Percentiles rank a stretch among this genome's conserved stretches.
These are phyloP conservation scores for Meles meles DNA, from an alignment of 2,113 vertebrate species.

Conservation along the genomic window DNA sequence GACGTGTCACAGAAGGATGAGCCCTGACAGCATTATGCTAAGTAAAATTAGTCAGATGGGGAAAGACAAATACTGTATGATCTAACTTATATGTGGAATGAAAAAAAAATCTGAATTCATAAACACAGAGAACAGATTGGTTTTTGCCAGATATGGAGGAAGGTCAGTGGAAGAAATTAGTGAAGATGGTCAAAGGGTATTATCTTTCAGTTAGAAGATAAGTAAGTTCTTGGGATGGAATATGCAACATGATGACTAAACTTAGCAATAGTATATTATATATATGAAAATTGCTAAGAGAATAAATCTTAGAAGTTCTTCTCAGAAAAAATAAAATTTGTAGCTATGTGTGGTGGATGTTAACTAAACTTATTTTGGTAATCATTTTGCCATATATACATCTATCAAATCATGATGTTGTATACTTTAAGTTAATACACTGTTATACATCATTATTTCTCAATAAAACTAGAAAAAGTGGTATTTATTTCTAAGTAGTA, in stretches of 20 bases:
- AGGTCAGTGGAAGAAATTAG: not conserved
- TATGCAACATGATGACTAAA: not conserved
- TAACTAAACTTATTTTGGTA: not conserved
- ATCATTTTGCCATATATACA: not conserved
- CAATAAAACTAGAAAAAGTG: not conserved
- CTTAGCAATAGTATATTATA: not conserved
- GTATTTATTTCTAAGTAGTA: not conserved
- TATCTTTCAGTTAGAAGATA: not conserved
- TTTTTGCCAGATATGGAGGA: not conserved
- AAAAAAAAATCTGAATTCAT: not conserved
- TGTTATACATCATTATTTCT: not conserved
- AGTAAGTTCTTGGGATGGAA: not conserved
- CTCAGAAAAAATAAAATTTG: not conserved
- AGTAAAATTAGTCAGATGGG: not conserved
- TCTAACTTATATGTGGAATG: not conserved
- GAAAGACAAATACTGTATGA: not conserved
- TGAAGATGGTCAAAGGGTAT: not conserved
- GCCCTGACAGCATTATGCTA: not conserved
- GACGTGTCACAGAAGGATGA: not conserved
- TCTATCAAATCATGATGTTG: not conserved
- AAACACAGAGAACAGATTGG: not conserved
- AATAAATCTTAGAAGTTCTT: not conserved
- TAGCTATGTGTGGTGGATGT: not conserved
- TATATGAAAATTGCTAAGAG: not conserved
- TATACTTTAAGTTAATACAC: not conserved